Base-by-base conservation (phyloP, 2,888 invertebrate genomes). In the Sesamia inferens region DNA sequence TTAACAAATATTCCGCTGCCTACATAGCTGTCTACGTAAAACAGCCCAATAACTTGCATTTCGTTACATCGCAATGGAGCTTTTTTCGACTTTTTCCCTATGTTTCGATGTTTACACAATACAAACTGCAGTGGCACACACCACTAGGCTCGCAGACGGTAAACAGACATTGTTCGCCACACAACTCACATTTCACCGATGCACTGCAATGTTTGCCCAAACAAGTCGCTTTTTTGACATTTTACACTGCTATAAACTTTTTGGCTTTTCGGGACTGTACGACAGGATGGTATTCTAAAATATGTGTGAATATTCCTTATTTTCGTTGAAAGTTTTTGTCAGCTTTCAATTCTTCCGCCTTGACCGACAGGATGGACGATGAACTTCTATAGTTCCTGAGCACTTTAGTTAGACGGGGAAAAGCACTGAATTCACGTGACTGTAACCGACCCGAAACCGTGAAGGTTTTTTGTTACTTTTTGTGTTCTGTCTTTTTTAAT, bases 101-200 rank as follows among this genome's bases (percentile, higher is more conserved):
- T 88, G 92, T 92, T 89, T 91, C 87, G 78, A 78, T 93, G 92
- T 95, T 94, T 93, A 90, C 90, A 82, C 90, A 82, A 76, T 85
- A 91, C 90, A 94, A 94, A 95, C 90, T 94, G 89, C 88, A 90
- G 88, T 92, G 74, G 85, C 85, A 86, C 89, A 91, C 91, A 87
- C 87, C 88, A 86, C 75, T 89, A 88, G 84, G 82, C 88, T 88
- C 91, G 88, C 93, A 92, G 92, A 93, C 92, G 81, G 91, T 88
- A 92, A 93, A 93, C 90, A 93, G 88, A 78, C 76, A 71, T 81
- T 85, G 78, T 79, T 79, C 76, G 42, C 78, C 79, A 72, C 74
- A 85, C 62, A 68, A 71, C 67, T 65, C 82, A 85, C 76, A 85
- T 81, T 80, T 72, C 62, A 74, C 72, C 74, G 59, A 59, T 64